Percentiles rank a stretch among this genome's conserved stretches.
These are phyloP conservation scores for Belgica antarctica DNA, from an alignment of 2,888 invertebrate genomes.

Conservation along the genomic window DNA sequence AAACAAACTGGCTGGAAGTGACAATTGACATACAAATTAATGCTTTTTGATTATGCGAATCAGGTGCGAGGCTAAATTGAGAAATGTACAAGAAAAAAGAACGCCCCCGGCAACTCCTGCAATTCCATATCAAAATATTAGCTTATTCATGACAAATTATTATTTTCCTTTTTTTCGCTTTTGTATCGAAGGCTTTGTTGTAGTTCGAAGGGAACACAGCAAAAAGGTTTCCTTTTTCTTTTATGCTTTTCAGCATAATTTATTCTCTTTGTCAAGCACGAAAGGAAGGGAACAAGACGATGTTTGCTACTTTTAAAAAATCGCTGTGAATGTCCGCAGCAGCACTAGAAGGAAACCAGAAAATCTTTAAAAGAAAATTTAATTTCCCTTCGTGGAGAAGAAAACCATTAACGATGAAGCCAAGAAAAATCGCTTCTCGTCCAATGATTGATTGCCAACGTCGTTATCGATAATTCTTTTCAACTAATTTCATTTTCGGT, in stretches of 20 bases:
- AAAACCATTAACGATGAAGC: constrained; percentile 18
- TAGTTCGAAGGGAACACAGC: no score
- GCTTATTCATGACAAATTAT: constrained; percentile 29
- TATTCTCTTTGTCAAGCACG: constrained; percentile 12
- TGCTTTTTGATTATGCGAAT: constrained; percentile 18
- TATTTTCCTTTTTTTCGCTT: not conserved
- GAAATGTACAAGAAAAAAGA: constrained; percentile 1
- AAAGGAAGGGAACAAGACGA: not conserved
- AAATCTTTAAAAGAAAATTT: not conserved
- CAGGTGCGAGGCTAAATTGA: constrained; percentile 13
- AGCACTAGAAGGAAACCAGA: not conserved
- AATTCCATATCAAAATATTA: constrained; percentile 21
- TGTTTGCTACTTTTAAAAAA: constrained; percentile 7
- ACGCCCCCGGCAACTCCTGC: not conserved
- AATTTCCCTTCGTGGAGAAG: constrained; percentile 13
- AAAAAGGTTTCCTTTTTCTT: constrained; percentile 1
- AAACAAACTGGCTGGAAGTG: constrained; percentile 3
- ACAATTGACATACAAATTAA: constrained; percentile 28
- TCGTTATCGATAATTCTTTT: constrained; percentile 27
- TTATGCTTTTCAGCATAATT: constrained; percentile 28
- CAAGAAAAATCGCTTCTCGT: constrained; percentile 14
- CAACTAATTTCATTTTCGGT: constrained; percentile 21
- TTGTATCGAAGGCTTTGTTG: not conserved
- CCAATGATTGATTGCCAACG: constrained; percentile 26
- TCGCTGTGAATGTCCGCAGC: not conserved